A percentile compares a stretch with the other conserved stretches of the same genome.
These are phyloP conservation scores for Arctopsyche grandis DNA, from an alignment of 1,140 invertebrate species.

Conservation along the genomic window DNA sequence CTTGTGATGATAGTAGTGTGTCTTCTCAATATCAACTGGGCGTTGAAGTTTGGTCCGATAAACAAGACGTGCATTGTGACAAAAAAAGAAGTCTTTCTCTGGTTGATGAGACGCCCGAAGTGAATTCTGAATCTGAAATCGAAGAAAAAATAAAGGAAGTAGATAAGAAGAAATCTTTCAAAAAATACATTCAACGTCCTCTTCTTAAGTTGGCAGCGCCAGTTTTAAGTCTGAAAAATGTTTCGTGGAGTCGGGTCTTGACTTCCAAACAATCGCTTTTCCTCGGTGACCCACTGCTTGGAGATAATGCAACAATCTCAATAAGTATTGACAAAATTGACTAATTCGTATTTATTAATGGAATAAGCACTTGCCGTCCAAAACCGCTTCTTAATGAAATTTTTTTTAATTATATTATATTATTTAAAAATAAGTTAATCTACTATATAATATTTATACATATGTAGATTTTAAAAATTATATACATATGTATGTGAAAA, in stretches of 20 bases:
- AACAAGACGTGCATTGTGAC: neutral
- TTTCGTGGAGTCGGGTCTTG: conserved; percentile 26
- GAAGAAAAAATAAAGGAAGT: neutral
- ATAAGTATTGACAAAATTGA: conserved; percentile 20
- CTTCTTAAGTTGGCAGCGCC: conserved; percentile 33
- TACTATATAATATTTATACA: too few relatives aligned
- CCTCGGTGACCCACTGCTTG: conserved; percentile 18
- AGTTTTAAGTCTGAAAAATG: conserved; percentile 31
- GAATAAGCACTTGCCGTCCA: too few relatives aligned
- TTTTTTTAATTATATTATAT: too few relatives aligned
- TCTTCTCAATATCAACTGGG: conserved; percentile 35
- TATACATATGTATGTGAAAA: too few relatives aligned
- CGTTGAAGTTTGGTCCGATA: conserved; percentile 35
- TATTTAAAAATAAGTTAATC: too few relatives aligned
- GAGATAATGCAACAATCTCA: conserved; percentile 3
- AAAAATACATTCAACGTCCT: neutral
- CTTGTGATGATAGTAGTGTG: neutral
- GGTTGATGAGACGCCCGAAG: neutral
- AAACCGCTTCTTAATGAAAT: too few relatives aligned
- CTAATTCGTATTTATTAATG: neutral
- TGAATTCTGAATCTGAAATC: too few relatives aligned
- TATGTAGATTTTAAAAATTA: too few relatives aligned
- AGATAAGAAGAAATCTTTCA: neutral
- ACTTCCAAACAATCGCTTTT: conserved; percentile 32
- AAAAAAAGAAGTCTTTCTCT: conserved; percentile 12